Percentiles rank a stretch among this genome's conserved stretches.
Conservation (phyloP, 2,113 vertebrate species). For the Fulica atra region DNA sequence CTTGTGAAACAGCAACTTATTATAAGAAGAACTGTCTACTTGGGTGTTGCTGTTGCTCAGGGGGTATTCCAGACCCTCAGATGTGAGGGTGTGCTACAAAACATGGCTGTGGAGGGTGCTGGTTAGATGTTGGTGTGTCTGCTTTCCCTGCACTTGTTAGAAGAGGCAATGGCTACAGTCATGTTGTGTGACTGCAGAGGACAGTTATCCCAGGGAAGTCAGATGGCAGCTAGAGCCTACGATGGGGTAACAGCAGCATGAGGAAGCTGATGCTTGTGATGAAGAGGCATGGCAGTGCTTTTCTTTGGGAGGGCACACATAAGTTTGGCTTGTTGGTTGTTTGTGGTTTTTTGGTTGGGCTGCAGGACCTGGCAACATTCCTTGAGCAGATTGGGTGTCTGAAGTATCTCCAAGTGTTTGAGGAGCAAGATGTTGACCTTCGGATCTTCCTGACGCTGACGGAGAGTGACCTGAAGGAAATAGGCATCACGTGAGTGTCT, state of each 20-base stretch:
- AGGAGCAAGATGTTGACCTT: conserved; percentile 95
- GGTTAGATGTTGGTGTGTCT: neutral
- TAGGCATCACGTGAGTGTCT: conserved; percentile 92
- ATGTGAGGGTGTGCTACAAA: neutral
- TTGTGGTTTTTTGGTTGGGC: neutral
- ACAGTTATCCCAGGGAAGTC: neutral
- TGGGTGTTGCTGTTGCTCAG: neutral
- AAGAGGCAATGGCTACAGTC: neutral
- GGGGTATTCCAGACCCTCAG: neutral
- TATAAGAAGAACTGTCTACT: neutral
- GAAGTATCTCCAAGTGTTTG: conserved; percentile 91
- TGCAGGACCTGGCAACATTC: conserved; percentile 89
- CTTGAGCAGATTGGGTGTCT: conserved; percentile 93
- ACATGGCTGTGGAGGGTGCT: neutral
- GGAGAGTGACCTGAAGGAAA: conserved; percentile 95
- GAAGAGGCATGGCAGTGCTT: neutral
- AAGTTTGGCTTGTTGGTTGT: neutral
- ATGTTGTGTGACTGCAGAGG: neutral
- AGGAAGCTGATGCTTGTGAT: neutral
- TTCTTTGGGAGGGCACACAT: neutral
- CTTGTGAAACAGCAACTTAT: neutral
- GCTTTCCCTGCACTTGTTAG: neutral
- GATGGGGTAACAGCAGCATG: neutral
- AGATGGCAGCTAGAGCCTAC: neutral
- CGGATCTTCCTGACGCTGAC: conserved; percentile 96